Evolutionary conservation across 2,797 vertebrate species (phyloP).

Genomic region (Microctenopoma lineatum): DNA sequence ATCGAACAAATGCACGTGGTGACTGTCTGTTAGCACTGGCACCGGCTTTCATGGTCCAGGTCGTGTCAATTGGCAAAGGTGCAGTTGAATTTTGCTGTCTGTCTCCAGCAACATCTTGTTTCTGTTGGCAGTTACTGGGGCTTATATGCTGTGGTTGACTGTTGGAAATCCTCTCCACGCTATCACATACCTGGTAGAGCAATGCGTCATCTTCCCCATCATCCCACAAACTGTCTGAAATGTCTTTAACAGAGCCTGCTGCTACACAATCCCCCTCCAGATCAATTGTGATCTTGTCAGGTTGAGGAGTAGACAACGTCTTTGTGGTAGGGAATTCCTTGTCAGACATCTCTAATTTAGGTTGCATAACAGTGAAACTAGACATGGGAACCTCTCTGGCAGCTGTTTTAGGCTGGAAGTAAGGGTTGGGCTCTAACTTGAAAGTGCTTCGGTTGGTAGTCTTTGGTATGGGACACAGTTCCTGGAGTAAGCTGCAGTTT

Average conservation of each 20-base stretch:
- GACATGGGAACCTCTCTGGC: slow-evolving; percentile 54
- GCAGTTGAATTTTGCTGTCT: slow-evolving; percentile 24
- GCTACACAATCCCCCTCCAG: slow-evolving; percentile 35
- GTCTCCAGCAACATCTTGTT: slow-evolving; percentile 12
- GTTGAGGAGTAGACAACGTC: slow-evolving; percentile 3
- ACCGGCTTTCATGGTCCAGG: not conserved
- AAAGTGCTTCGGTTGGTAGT: slow-evolving; percentile 73
- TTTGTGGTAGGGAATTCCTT: slow-evolving; percentile 40
- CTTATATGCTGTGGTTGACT: slow-evolving; percentile 54
- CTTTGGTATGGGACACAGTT: slow-evolving; percentile 71
- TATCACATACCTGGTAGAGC: slow-evolving; percentile 91
- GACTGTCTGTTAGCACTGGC: slow-evolving; percentile 28
- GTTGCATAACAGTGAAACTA: slow-evolving; percentile 44
- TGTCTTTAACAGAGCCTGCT: slow-evolving; percentile 24
- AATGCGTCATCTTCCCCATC: slow-evolving; percentile 89
- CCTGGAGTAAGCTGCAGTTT: slow-evolving; percentile 52
- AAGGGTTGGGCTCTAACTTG: slow-evolving; percentile 67
- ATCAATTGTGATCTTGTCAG: slow-evolving; percentile 43
- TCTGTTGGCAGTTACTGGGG: slow-evolving; percentile 13
- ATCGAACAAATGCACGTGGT: slow-evolving; percentile 58
- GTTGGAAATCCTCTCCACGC: slow-evolving; percentile 87
- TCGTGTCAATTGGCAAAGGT: slow-evolving; percentile 32
- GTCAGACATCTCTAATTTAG: slow-evolving; percentile 37
- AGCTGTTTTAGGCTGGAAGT: slow-evolving; percentile 52
- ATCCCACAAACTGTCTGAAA: slow-evolving; percentile 84